Percentiles rank a stretch among this genome's conserved stretches.
Evolutionary conservation across 2,797 vertebrate species (phyloP).

Genomic region (Cottoperca gobio): DNA sequence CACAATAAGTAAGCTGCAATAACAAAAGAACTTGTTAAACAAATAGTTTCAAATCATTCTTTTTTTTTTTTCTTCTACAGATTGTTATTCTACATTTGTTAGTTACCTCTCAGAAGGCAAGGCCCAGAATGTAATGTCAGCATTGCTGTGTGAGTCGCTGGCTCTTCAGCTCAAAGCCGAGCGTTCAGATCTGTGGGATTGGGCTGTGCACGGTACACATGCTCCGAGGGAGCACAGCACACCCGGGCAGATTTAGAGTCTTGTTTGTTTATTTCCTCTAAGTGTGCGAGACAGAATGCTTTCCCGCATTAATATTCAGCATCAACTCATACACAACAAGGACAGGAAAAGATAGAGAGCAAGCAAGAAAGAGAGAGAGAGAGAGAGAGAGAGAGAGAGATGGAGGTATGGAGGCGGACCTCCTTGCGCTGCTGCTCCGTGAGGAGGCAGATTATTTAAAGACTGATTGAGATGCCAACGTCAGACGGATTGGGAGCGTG

Average conservation of each 20-base stretch:
- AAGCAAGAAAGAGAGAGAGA: slow-evolving; percentile 24
- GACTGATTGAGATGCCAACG: slow-evolving; percentile 88
- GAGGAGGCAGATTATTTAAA: slow-evolving; percentile 88
- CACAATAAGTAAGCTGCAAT: background rate
- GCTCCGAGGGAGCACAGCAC: slow-evolving; percentile 60
- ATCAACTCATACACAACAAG: slow-evolving; percentile 74
- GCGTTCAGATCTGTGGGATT: slow-evolving; percentile 61
- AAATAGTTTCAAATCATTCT: slow-evolving; percentile 50
- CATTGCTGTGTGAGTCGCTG: slow-evolving; percentile 51
- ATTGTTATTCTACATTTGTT: slow-evolving; percentile 39
- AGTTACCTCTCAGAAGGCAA: slow-evolving; percentile 49
- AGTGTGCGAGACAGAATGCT: slow-evolving; percentile 71
- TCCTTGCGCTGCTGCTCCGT: slow-evolving; percentile 68
- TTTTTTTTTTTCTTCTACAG: too few species aligned
- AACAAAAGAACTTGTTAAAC: slow-evolving; percentile 23
- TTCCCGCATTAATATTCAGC: slow-evolving; percentile 83
- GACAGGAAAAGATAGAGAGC: slow-evolving; percentile 55
- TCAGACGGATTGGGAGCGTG: slow-evolving; percentile 86
- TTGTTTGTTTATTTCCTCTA: slow-evolving; percentile 81
- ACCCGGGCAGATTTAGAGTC: slow-evolving; percentile 69
- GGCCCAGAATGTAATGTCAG: slow-evolving; percentile 60
- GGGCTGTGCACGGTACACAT: slow-evolving; percentile 56
- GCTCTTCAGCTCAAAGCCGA: slow-evolving; percentile 60
- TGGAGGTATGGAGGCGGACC: slow-evolving; percentile 77
- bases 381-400: slow-evolving; percentile 54